These are phyloP conservation scores for Neodiprion virginianus DNA, from an alignment of 1,140 invertebrate genomes.

Conservation along the genomic window DNA sequence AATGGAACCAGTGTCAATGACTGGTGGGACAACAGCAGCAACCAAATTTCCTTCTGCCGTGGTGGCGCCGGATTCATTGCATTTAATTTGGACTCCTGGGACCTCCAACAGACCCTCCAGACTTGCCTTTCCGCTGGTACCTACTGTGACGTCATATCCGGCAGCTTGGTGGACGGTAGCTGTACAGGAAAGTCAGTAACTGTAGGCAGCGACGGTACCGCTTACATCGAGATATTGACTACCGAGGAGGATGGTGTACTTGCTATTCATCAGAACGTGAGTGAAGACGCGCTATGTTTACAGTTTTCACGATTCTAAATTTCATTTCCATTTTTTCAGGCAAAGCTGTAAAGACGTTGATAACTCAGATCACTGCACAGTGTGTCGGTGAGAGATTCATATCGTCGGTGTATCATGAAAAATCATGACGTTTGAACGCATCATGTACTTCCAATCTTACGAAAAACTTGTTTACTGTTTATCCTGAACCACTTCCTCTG, in stretches of 20 bases:
- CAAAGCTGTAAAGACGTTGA: too few relatives aligned
- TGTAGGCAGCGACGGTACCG: conserved; percentile 63
- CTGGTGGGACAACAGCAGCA: conserved; percentile 79
- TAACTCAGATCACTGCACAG: too few relatives aligned
- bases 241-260: conserved; percentile 67
- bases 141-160: conserved; percentile 87
- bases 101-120: conserved; percentile 64
- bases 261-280: conserved; percentile 66
- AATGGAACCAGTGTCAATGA: conserved; percentile 62
- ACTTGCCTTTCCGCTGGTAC: conserved; percentile 78
- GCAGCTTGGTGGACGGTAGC: conserved; percentile 55
- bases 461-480: too few relatives aligned
- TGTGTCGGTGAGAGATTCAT: too few relatives aligned
- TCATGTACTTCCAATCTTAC: too few relatives aligned
- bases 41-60: conserved; percentile 80
- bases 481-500: too few relatives aligned
- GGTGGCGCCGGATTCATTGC: conserved; percentile 77
- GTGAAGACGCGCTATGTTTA: neutral
- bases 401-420: too few relatives aligned
- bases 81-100: conserved; percentile 68
- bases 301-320: too few relatives aligned
- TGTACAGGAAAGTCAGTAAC: conserved; percentile 68
- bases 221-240: conserved; percentile 62
- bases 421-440: too few relatives aligned
- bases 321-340: too few relatives aligned